phyloP scores from a whole-genome alignment of 2,888 invertebrate species.

The Scaptomyza reducta region DNA sequence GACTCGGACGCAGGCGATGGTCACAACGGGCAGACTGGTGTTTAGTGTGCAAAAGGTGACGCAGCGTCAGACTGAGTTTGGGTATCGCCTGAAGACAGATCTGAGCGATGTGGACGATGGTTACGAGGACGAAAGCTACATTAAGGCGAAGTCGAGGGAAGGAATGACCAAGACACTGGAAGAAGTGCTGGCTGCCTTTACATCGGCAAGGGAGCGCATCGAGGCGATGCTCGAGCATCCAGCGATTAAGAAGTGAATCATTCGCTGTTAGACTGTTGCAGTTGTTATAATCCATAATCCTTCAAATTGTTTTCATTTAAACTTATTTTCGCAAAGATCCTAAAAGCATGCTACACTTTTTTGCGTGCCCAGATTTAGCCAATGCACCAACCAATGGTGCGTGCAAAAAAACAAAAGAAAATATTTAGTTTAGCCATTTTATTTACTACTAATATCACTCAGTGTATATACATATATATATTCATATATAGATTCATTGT shows the following conservation, averaged over 20 bases:
- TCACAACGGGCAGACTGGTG: conserved; percentile 74
- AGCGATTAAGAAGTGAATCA: no score
- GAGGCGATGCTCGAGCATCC: conserved; percentile 53
- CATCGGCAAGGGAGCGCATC: conserved; percentile 78
- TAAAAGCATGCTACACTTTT: neutral
- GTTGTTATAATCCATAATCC: no score
- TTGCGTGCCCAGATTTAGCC: neutral
- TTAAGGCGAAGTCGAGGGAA: conserved; percentile 22
- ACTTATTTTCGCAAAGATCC: neutral
- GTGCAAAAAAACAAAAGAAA: neutral
- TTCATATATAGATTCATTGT: conserved; percentile 58
- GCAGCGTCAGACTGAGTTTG: conserved; percentile 62
- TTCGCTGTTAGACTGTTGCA: no score
- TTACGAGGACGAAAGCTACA: conserved; percentile 33
- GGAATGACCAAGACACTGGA: conserved; percentile 69
- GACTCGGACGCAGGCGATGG: conserved; percentile 60
- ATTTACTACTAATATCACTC: conserved; percentile 80
- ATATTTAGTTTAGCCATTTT: conserved; percentile 73
- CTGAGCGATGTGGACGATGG: conserved; percentile 17
- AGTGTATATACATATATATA: conserved; percentile 76
- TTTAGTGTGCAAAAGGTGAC: conserved; percentile 74
- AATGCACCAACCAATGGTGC: neutral
- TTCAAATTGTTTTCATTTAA: no score
- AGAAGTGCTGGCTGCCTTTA: conserved; percentile 81
- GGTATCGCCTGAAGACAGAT: conserved; percentile 5